phyloP scores from a whole-genome alignment of 2,797 vertebrate genomes.

The Triplophysa yarkandensis region DNA sequence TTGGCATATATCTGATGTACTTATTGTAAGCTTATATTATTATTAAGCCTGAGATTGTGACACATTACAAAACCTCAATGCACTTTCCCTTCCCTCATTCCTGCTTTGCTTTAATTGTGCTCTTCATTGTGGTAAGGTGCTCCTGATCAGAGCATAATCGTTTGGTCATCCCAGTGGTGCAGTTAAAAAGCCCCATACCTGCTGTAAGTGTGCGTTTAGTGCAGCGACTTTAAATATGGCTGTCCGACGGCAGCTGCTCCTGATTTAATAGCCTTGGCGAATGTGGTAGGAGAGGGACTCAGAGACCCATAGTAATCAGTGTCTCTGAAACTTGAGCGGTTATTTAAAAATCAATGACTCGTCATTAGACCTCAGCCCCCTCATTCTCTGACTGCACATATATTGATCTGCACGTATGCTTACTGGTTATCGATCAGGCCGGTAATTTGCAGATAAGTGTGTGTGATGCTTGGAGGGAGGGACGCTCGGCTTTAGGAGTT shows the following conservation, averaged over 20 bases:
- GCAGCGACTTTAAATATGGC: constrained; percentile 51
- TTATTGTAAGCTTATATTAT: background rate
- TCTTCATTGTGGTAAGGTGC: constrained; percentile 8
- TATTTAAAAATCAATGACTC: constrained; percentile 68
- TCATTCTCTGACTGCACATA: constrained; percentile 53
- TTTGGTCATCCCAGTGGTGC: constrained; percentile 28
- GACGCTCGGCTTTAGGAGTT: constrained; percentile 54
- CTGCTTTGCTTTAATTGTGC: constrained; percentile 15
- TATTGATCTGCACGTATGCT: constrained; percentile 60
- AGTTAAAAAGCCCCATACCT: constrained; percentile 44
- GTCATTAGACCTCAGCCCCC: constrained; percentile 60
- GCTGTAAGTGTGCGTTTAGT: constrained; percentile 33
- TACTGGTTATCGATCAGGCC: constrained; percentile 59
- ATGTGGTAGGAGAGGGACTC: constrained; percentile 52
- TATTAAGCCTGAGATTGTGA: background rate
- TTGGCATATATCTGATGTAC: background rate
- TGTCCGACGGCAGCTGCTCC: constrained; percentile 51
- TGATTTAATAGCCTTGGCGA: constrained; percentile 56
- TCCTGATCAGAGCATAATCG: constrained; percentile 41
- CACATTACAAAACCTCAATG: constrained; percentile 26
- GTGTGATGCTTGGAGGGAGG: constrained; percentile 54
- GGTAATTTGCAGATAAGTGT: constrained; percentile 61
- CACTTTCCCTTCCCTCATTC: constrained; percentile 14
- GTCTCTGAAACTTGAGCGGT: constrained; percentile 66
- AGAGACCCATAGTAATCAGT: constrained; percentile 61